Percentiles rank a stretch among this genome's conserved stretches.
These are phyloP conservation scores for Meloidogyne exigua DNA, from an alignment of 1,140 invertebrate species.

Conservation along the genomic window DNA sequence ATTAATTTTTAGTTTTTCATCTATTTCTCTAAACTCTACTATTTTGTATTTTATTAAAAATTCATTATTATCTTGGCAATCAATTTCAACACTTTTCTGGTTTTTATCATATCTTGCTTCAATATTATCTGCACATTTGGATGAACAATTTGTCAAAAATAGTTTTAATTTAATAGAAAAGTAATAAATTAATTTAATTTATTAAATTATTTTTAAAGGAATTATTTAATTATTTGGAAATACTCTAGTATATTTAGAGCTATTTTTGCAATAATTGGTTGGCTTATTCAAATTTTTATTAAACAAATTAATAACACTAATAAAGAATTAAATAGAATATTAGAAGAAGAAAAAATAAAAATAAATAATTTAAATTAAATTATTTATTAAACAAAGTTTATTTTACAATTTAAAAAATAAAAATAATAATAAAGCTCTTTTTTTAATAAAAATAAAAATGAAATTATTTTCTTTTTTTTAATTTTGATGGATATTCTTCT, in stretches of 20 bases:
- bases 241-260: background rate
- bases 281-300: background rate
- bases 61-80: constrained; percentile 7
- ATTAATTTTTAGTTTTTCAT: background rate
- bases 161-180: background rate
- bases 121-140: constrained; percentile 7
- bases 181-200: background rate
- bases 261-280: background rate
- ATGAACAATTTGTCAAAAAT: constrained; percentile 10
- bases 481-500: too few species aligned
- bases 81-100: background rate
- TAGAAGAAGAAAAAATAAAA: background rate
- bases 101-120: constrained; percentile 13
- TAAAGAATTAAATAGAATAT: background rate
- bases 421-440: too few species aligned
- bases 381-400: too few species aligned
- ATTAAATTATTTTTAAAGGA: too few species aligned
- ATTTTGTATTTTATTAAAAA: background rate
- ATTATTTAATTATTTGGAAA: background rate
- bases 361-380: too few species aligned
- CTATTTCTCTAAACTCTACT: background rate
- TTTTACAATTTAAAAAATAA: too few species aligned
- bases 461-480: too few species aligned
- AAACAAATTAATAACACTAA: background rate
- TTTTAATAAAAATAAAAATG: too few species aligned